Evolutionary conservation across 1,140 invertebrate species (phyloP), one percentile per base, ranked within the genome.

Genomic region (Neodiprion fabricii): DNA sequence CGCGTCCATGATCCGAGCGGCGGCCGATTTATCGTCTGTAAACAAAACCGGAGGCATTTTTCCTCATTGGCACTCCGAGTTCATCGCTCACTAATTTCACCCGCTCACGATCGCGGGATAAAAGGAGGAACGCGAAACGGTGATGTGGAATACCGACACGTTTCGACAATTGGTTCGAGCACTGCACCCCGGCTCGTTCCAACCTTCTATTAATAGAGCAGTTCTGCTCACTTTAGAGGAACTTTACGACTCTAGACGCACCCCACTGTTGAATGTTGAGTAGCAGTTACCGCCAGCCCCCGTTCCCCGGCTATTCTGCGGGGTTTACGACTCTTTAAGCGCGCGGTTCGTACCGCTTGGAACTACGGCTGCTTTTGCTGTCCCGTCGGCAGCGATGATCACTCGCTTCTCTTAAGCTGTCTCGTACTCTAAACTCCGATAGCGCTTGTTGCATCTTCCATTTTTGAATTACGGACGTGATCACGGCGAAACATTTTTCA

Each of bases 191-290:
- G 28, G 28, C 28, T 40, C 28, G 28, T 5, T 40, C 2, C 53
- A 61, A 12, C 5, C 53, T 61, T 17, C 53, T 61, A 61, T 61
- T 83, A 83, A 83, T 83, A 83, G 81, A 83, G 79, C 78, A 78
- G 81, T 82, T 82, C 80, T 79, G 77, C 77, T 80, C 81, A 81
- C 78, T 81, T 82, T 80, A 79, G 78, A 80, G 81, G 78, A 82
- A 82, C 79, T 82, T 82, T 82, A 82, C 80, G 81, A 82, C 79
- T 79, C 61, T 78, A 61, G 76, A 79, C 80, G 81, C 80, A 80
- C 80, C 80, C 80, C 77, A 78, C 79, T 76, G 81, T 74, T 78
- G 77, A 74, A 77, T 76, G 78, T 76, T 78, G 77, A 82, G 77
- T 48, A 23, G 70, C 47, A 71, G 48, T 71, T 71, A 28, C 28